phyloP scores from a whole-genome alignment of 1,140 invertebrate species.

The Trypoxylus dichotomus region DNA sequence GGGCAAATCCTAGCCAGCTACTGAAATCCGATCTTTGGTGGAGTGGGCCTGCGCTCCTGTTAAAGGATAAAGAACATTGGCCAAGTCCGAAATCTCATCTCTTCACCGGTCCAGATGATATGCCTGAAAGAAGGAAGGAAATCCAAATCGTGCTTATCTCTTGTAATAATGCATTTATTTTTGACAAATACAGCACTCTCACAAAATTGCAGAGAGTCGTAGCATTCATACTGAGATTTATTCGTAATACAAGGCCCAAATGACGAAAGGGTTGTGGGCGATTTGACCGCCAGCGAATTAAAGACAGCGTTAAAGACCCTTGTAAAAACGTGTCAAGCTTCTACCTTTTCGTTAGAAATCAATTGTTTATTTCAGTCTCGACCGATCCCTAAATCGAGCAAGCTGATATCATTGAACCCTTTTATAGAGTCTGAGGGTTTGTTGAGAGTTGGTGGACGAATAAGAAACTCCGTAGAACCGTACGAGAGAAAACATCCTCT shows the following conservation, averaged over 20 bases:
- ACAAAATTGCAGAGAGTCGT: background rate
- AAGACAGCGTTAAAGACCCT: background rate
- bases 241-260: background rate
- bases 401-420: slow-evolving; percentile 32
- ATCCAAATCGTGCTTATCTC: background rate
- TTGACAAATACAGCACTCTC: background rate
- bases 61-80: background rate
- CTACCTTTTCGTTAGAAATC: background rate
- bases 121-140: background rate
- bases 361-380: background rate
- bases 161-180: background rate
- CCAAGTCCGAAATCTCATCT: background rate
- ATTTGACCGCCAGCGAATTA: background rate
- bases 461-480: slow-evolving; percentile 37
- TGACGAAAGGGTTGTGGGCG: background rate
- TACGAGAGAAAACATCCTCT: slow-evolving; percentile 37
- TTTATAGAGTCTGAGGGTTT: slow-evolving; percentile 40
- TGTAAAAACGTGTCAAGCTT: background rate
- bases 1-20: background rate
- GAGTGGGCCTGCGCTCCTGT: background rate
- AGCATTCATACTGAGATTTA: background rate
- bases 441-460: slow-evolving; percentile 43
- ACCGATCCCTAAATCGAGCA: background rate
- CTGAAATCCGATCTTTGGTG: background rate
- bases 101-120: background rate